A percentile compares a stretch with the other conserved stretches of the same genome.
Conservation (phyloP, 2,797 vertebrate genomes). For the Xenopus petersii region DNA sequence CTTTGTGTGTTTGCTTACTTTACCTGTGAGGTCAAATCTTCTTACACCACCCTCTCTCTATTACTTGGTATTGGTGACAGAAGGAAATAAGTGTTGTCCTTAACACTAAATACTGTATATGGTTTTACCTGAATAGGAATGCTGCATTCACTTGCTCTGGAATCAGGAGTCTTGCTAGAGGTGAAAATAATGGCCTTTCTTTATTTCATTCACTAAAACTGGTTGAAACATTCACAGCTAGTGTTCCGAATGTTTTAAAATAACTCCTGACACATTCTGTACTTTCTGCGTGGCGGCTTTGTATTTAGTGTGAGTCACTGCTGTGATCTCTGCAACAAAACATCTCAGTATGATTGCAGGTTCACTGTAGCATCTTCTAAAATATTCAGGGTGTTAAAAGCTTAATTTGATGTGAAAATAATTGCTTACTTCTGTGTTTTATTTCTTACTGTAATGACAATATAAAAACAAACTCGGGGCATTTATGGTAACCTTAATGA, state of each 20-base stretch:
- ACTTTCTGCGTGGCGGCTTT: constrained; percentile 1
- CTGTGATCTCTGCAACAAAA: not conserved
- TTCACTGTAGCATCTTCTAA: not conserved
- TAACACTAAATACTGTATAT: no score
- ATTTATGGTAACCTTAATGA: no score
- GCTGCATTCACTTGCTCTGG: no score
- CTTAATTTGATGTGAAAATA: not conserved
- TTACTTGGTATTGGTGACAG: no score
- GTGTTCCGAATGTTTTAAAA: constrained; percentile 5
- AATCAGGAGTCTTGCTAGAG: no score
- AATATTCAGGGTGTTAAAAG: constrained; percentile 1
- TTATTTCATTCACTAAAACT: not conserved
- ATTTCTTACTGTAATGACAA: no score
- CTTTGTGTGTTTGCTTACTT: no score
- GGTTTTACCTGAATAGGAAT: no score
- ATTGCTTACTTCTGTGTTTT: not conserved
- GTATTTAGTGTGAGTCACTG: constrained; percentile 9
- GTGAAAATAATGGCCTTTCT: not conserved
- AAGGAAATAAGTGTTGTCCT: no score
- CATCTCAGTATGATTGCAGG: not conserved
- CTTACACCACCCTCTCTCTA: no score
- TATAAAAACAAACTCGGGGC: no score
- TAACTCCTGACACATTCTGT: constrained; percentile 12
- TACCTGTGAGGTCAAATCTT: no score
- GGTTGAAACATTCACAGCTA: constrained; percentile 1